A percentile compares a stretch with the other conserved stretches of the same genome.
phyloP scores from a whole-genome alignment of 1,140 invertebrate species.

The Gerris buenoi region DNA sequence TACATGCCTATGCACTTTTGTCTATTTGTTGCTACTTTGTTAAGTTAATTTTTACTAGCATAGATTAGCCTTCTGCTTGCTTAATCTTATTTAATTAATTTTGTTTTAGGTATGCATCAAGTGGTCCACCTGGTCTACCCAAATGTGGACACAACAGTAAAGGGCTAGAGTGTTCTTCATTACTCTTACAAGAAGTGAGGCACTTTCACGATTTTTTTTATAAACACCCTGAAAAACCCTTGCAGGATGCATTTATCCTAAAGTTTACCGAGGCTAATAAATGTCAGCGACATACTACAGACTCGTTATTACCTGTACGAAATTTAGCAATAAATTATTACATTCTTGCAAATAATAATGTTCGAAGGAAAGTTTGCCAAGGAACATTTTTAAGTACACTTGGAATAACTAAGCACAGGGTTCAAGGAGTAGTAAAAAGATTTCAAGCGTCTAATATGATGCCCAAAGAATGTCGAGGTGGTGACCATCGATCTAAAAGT shows the following conservation, averaged over 20 bases:
- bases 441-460: not conserved
- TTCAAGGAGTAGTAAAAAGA: constrained; percentile 2
- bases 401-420: not conserved
- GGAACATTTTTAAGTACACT: not conserved
- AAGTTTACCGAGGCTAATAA: not conserved
- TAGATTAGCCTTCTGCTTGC: not conserved
- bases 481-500: not conserved
- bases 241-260: not conserved
- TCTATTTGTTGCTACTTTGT: not conserved
- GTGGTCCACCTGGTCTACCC: not conserved
- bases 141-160: not conserved
- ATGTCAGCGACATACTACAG: not conserved
- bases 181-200: not conserved
- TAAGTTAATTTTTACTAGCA: not conserved
- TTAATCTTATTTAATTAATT: not conserved
- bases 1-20: not conserved
- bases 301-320: not conserved
- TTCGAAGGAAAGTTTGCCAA: not conserved
- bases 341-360: not conserved
- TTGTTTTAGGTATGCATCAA: not conserved
- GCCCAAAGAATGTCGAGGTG: not conserved
- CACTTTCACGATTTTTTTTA: not conserved
- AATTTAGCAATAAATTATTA: not conserved
- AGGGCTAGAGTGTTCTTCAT: not conserved
- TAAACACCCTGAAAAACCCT: not conserved